Evolutionary conservation across 35 echinoderm and acorn worm genomes (phyloP), one percentile per base, ranked within the genome.

Genomic region (Apostichopus japonicus): DNA sequence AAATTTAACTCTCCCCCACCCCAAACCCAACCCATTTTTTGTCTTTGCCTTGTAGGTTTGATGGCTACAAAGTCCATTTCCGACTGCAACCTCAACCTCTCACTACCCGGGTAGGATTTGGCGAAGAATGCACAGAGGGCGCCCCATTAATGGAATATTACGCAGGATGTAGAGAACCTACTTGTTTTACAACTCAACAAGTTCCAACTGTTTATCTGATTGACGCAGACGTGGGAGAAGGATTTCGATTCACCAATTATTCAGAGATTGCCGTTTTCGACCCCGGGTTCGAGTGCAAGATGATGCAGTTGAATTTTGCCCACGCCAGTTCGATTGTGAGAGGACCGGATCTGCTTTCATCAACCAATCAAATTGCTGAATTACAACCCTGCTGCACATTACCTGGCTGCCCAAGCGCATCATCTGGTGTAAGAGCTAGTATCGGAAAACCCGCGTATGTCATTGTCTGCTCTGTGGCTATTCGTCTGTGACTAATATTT

Each of bases 121-220:
- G 81, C 11, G 23, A 55, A 57, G 51, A 84, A 58, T 84, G 81
- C 24, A 9, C 16, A 14, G 19, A 84, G 16, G 81, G 81, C 51
- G 81, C 53, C 23, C 81, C 81, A 57, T 17, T 21, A 51, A 84
- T 24, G 81, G 16, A 24, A 8, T 84, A 57, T 51, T 84, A 84
- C 56, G 17, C 53, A 4, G 81, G 81, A 57, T 84, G 81, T 8
- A 84, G 81, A 84, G 56, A 17, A 4, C 56, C 81, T n/a, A 57
- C 13, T 17, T 84, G 81, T 84, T 84, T 84, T 84, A 10, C 23
- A n/a, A 16, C 17, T 16, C 54, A 15, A 57, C 54, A 13, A 8
- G 51, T 58, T 57, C 81, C 81, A 23, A 84, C 15, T 17, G 54
- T 84, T 8, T 84, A 84, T 54, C 81, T 84, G 24, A 84, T 84